A percentile compares a stretch with the other conserved stretches of the same genome.
These are phyloP conservation scores for Scortum barcoo DNA, from an alignment of 2,113 vertebrate species.

Conservation along the genomic window DNA sequence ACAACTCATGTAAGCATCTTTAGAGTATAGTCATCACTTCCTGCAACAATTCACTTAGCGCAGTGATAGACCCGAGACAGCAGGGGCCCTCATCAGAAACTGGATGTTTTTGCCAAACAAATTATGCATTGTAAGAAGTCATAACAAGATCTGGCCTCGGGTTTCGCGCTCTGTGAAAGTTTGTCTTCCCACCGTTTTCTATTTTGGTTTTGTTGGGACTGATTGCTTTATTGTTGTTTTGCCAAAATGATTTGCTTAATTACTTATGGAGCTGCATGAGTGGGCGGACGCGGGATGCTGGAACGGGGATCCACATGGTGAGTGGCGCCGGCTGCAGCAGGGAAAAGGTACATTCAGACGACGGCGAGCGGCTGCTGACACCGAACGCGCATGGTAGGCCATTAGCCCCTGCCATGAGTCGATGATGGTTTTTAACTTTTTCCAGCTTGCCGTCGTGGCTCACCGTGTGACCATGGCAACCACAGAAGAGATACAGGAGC, in stretches of 20 bases:
- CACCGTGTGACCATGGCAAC: neutral
- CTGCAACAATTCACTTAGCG: constrained; percentile 9
- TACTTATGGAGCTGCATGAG: neutral
- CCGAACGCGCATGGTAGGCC: neutral
- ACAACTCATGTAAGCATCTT: neutral
- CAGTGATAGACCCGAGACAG: neutral
- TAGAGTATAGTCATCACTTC: neutral
- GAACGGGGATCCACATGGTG: neutral
- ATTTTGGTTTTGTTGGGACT: neutral
- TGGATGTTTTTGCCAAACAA: neutral
- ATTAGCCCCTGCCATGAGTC: neutral
- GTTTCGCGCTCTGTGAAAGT: neutral
- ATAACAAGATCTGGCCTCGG: neutral
- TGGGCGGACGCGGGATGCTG: neutral
- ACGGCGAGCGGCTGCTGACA: no score
- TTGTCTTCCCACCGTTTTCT: neutral
- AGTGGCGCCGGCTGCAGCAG: neutral
- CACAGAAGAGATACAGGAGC: neutral
- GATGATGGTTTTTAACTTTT: neutral
- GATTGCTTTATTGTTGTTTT: neutral
- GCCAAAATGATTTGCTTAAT: neutral
- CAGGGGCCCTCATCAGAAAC: neutral
- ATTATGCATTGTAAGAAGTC: neutral
- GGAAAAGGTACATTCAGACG: neutral
- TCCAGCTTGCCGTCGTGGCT: neutral